Percentiles rank a stretch among this genome's conserved stretches.
phyloP scores from a whole-genome alignment of 2,797 vertebrate species.

The Philypnodon macrostomus region DNA sequence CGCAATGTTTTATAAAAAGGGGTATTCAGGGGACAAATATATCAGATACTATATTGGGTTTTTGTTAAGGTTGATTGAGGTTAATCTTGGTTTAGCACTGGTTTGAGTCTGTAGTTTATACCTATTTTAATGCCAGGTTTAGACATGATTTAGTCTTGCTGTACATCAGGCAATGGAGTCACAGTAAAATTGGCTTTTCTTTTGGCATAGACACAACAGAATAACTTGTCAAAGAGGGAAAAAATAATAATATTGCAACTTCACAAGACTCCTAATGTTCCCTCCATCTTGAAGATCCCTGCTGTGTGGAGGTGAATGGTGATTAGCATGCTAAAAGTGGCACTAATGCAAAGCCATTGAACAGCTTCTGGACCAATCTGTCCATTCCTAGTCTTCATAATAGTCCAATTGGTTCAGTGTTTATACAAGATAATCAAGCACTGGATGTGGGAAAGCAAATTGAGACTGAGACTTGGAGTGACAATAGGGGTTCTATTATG shows the following conservation, averaged over 20 bases:
- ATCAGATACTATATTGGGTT: too few species aligned
- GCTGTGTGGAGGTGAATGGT: conserved; percentile 63
- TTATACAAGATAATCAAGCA: conserved; percentile 51
- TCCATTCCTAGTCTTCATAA: conserved; percentile 36
- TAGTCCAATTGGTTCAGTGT: conserved; percentile 38
- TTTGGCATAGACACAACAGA: conserved; percentile 52
- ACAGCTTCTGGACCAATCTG: conserved; percentile 48
- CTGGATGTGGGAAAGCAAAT: conserved; percentile 45
- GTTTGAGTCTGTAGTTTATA: too few species aligned
- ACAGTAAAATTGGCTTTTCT: too few species aligned
- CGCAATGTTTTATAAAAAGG: too few species aligned
- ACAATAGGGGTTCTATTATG: conserved; percentile 4
- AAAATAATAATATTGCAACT: background rate
- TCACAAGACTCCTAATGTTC: conserved; percentile 43
- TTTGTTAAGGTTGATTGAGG: too few species aligned
- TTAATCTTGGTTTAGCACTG: too few species aligned
- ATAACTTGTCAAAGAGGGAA: conserved; percentile 44
- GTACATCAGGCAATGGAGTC: too few species aligned
- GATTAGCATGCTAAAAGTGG: conserved; percentile 79
- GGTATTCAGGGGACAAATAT: too few species aligned
- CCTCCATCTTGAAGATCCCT: conserved; percentile 72
- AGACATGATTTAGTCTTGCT: too few species aligned
- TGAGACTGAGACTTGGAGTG: conserved; percentile 28
- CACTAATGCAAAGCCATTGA: conserved; percentile 62
- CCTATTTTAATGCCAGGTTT: too few species aligned